Base-by-base conservation (phyloP, 1,140 invertebrate genomes). In the Bombus soroeensis region DNA sequence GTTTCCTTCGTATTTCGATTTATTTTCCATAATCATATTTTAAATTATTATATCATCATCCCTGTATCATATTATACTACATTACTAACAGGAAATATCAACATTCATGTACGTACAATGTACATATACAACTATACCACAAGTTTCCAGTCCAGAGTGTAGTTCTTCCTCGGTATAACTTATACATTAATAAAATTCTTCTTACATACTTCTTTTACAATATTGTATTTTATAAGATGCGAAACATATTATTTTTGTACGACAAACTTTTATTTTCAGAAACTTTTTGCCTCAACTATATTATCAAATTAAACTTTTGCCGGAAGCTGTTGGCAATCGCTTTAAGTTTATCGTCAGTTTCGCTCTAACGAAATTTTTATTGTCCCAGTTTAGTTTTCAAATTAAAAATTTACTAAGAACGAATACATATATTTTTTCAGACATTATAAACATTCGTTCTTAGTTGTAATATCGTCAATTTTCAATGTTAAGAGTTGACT, bases 351-450 rank as follows among this genome's bases (percentile, higher is more conserved):
- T n/a, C 12, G 10, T n/a, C 59, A 1, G 28, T n/a, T 62, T n/a
- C 0, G n/a, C 28, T 13, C n/a, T 3, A 10, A 12, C 28, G 28
- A 62, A n/a, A n/a, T 8, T 28, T 28, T n/a, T 62, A 13, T n/a
- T 28, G 10, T 13, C n/a, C 3, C 3, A n/a, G 28, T n/a, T 62
- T 28, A 28, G 59, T n/a, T n/a, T 28, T n/a, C 59, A 62, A 13
- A 13, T 62, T 13, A n/a, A 62, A 62, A 62, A n/a, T 62, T n/a
- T 13, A 62, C 59, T 0, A 62, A 4, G 12, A 5, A n/a, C 8
- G 12, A n/a, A n/a, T n/a, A 62, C 28, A n/a, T 12, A 12, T n/a
- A n/a, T 12, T 4, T 12, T 28, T 12, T 1, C 0, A 10, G 12
- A n/a, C 12, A 28, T 59, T 2, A 12, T 28, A 59, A 59, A 12